Base-by-base conservation (phyloP, 2,888 invertebrate genomes). In the Exocentrus adspersus region DNA sequence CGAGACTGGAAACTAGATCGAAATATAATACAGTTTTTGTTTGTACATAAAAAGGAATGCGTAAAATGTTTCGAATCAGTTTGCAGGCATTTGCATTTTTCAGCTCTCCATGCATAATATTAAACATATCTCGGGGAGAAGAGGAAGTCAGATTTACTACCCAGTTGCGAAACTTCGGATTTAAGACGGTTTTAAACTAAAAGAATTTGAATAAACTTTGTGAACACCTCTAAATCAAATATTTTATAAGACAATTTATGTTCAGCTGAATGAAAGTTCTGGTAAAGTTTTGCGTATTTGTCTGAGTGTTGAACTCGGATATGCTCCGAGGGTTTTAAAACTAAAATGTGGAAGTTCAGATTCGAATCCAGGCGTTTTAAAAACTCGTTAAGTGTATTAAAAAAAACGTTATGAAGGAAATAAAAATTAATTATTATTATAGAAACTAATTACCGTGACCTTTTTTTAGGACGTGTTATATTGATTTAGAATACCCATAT, bases 151-250 rank as follows among this genome's bases (percentile, higher is more conserved):
- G 19, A 32, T 37, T 51, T 51, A 30, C 5, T 17, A 17, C 16
- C 32, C 37, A 19, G 10, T n/a, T n/a, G 9, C 2, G 12, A 2
- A 37, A 37, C 37, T 37, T 37, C 12, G 14, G 14, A 37, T 24
- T 24, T 43, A 54, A n/a, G 24, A 43, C 2, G 21, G 28, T 14
- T 28, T 12, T 60, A 45, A 52, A 57, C 24, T 46, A 16, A 51
- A 41, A 46, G 28, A 41, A 54, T 54, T 54, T 41, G 24, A 45
- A 56, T 56, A 54, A 61, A 61, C 54, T 56, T 56, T 37, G 6
- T 19, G 45, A 54, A 60, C 45, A 60, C 53, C 53, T 43, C 54
- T 60, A 61, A 61, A 61, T 61, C 61, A 61, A 54, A 61, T 48
- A 54, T 60, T 60, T 60, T 42, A 60, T 51, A 51, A 48, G 48